phyloP scores from a whole-genome alignment of 2,888 invertebrate species.

The Mythimna albipuncta region DNA sequence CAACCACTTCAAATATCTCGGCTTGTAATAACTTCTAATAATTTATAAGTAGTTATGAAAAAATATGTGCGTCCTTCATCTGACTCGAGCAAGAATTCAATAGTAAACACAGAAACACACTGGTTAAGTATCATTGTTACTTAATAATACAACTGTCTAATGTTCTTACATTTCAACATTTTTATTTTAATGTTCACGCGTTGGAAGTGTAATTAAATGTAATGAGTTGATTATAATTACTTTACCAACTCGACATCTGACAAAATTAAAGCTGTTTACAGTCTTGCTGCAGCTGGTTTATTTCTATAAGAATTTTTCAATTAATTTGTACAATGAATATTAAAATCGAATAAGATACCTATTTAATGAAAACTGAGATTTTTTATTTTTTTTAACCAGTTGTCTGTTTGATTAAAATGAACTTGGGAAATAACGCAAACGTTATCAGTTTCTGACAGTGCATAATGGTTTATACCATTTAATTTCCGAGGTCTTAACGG shows the following conservation, averaged over 20 bases:
- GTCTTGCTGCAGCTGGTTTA: slow-evolving; percentile 8
- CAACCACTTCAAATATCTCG: slow-evolving; percentile 33
- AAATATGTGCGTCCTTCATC: slow-evolving; percentile 34
- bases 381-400: not conserved
- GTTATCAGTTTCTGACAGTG: slow-evolving; percentile 36
- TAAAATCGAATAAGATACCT: not conserved
- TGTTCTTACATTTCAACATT: slow-evolving; percentile 35
- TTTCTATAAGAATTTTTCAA: slow-evolving; percentile 6
- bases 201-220: slow-evolving; percentile 45
- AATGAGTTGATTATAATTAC: slow-evolving; percentile 59
- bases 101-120: slow-evolving; percentile 12
- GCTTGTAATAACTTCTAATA: slow-evolving; percentile 40
- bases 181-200: slow-evolving; percentile 27
- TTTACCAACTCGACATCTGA: slow-evolving; percentile 48
- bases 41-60: slow-evolving; percentile 32
- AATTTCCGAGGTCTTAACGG: slow-evolving; percentile 50
- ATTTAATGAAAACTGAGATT: not conserved
- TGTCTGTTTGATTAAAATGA: slow-evolving; percentile 1
- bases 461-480: slow-evolving; percentile 42
- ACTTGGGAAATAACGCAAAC: slow-evolving; percentile 18
- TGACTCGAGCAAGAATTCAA: slow-evolving; percentile 23
- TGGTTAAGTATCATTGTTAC: slow-evolving; percentile 30
- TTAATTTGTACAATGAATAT: not conserved
- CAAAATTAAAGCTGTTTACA: slow-evolving; percentile 23
- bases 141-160: slow-evolving; percentile 20